phyloP scores from a whole-genome alignment of 2,113 vertebrate genomes.

The Phaethon lepturus region DNA sequence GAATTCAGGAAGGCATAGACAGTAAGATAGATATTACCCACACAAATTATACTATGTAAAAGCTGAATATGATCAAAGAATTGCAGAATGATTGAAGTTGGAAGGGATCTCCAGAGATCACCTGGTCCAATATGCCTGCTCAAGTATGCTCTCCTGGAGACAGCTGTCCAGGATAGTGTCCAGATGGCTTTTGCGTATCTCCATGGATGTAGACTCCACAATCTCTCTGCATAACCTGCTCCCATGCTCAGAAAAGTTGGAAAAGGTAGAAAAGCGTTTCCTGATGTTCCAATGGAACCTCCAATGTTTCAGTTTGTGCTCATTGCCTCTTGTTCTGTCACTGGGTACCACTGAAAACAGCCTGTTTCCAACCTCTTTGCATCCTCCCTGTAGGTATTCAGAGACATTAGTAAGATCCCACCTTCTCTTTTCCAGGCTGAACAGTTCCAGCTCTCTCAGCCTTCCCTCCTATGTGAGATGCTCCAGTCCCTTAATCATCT shows the following conservation, averaged over 20 bases:
- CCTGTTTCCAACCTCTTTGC: background rate
- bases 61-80: background rate
- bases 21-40: background rate
- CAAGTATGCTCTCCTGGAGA: accelerated
- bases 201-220: background rate
- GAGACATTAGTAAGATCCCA: background rate
- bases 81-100: background rate
- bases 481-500: background rate
- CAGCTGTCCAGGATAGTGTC: background rate
- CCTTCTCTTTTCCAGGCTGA: background rate
- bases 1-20: background rate
- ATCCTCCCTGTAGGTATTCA: background rate
- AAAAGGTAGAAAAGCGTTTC: background rate
- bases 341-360: accelerated
- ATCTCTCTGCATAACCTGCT: background rate
- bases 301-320: background rate
- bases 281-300: background rate
- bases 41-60: background rate
- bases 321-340: background rate
- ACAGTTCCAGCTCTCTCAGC: background rate
- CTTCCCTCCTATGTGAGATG: background rate
- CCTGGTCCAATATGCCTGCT: background rate
- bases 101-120: background rate
- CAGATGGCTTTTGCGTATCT: background rate
- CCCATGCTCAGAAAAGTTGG: background rate